Conservation (phyloP, 2,797 vertebrate genomes). For the Emys orbicularis region DNA sequence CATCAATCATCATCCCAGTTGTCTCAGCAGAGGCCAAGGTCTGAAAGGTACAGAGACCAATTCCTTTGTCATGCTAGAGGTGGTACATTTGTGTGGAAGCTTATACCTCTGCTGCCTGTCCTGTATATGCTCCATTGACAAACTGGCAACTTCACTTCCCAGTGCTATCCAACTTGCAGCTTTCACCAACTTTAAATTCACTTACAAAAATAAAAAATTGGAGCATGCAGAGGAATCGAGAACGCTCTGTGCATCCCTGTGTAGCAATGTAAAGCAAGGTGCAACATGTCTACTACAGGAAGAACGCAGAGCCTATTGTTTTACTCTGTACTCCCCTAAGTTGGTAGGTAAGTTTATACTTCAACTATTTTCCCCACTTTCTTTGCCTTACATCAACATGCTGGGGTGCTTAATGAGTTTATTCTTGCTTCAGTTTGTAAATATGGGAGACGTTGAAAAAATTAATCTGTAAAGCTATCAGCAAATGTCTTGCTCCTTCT, state of each 20-base stretch:
- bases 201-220: not conserved
- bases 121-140: not conserved
- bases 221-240: accelerated
- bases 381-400: not conserved
- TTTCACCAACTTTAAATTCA: not conserved
- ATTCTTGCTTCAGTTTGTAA: not conserved
- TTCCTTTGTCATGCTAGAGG: not conserved
- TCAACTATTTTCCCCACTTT: not conserved
- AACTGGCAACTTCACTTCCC: not conserved
- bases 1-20: not conserved
- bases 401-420: not conserved
- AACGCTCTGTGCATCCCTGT: not conserved
- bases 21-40: not conserved
- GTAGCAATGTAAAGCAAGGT: not conserved
- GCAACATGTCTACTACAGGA: not conserved
- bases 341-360: not conserved
- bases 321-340: not conserved
- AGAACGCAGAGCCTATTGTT: not conserved
- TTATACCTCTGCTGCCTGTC: not conserved
- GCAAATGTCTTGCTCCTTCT: not conserved
- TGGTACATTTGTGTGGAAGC: not conserved
- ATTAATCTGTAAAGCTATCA: too few species aligned
- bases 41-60: not conserved
- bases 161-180: not conserved
- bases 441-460: too few species aligned